Base-by-base conservation (phyloP, 2,797 vertebrate genomes). In the Sternarchorhynchus goeldii region DNA sequence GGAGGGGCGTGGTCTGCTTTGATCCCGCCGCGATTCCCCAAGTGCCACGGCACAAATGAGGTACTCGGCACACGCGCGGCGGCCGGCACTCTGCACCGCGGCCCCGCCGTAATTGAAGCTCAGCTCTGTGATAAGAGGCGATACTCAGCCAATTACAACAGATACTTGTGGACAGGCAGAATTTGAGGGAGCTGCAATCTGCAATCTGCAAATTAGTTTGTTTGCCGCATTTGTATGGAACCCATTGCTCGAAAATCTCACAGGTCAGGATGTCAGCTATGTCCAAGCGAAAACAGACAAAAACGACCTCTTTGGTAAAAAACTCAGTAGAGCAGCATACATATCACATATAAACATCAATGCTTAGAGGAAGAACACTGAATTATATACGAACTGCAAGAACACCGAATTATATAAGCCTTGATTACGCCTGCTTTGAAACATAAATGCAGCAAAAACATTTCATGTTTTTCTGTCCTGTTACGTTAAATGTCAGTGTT, bases 1-100 rank as follows among this genome's bases (percentile, higher is more conserved):
- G 29, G 21, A 50, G 45, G 64, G 60, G n/a, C 74, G 80, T 14
- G 12, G 10, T 77, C 83, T 83, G 79, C 85, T 87, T 88, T 85
- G 88, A 88, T 85, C 78, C 81, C 80, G 89, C 89, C 89, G 76
- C 85, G 81, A 88, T 87, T 89, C 82, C 67, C 80, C 83, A 83
- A 87, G 63, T 84, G 84, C 90, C 89, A 85, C 87, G 79, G 82
- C 83, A 75, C 85, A 88, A 91, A 92, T 89, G 62, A 89, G 87
- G 87, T 84, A 84, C 82, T 91, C 91, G 83, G 87, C 88, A 90
- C 88, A 90, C 88, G 83, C 87, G 86, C 36, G 73, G 73, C 81
- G 71, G 81, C 78, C 85, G 83, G 80, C 85, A 79, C 86, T 80
- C 8, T 83, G 75, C 85, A 81, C 81, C 85, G 83, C 85, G 84